Base-by-base conservation (phyloP, 92 coral and sea anemone genomes). In the Pocillopora meandrina region DNA sequence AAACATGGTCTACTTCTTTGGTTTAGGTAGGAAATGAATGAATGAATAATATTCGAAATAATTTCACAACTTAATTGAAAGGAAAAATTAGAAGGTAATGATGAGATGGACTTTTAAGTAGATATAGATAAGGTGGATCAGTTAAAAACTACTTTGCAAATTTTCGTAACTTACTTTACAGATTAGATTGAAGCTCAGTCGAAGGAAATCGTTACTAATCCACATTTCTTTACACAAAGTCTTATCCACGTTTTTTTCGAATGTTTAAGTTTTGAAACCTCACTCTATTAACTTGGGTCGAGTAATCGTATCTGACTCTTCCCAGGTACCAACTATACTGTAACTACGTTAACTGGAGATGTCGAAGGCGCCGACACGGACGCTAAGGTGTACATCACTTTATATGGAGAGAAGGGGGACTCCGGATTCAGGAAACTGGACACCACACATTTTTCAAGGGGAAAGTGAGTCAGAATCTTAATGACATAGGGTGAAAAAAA, bases 321-420 rank as follows among this genome's bases (percentile, higher is more conserved):
- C 56, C 16, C 82, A 96, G 99, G 99, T 33, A 87, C 99, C 10
- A 96, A 96, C 86, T 96, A 96, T 86, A 96, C 98, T 9, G 87
- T 96, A n/a, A 91, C 86, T 15, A 92, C 93, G 16, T 92, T 81
- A 88, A 96, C 99, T 56, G 99, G 99, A 9, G 95, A 96, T 26
- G 82, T 83, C 12, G 93, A 93, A 26, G 94, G 91, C n/a, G 94
- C 99, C 61, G 99, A 93, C 31, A 92, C 98, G 8, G 92, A 94
- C 79, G 98, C 99, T 21, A 95, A 94, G 14, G 96, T 94, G 20
- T 96, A 96, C 91, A 63, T 96, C 56, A 96, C 99, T 67, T 79
- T 96, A 59, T 96, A 94, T 81, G 99, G 99, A 56, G 95, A 94
- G 75, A 96, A 96, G 72, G 99, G 99, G 57, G 99, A 96, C 83